Conservation (phyloP, 2,888 invertebrate genomes). For the Autographa pulchrina region DNA sequence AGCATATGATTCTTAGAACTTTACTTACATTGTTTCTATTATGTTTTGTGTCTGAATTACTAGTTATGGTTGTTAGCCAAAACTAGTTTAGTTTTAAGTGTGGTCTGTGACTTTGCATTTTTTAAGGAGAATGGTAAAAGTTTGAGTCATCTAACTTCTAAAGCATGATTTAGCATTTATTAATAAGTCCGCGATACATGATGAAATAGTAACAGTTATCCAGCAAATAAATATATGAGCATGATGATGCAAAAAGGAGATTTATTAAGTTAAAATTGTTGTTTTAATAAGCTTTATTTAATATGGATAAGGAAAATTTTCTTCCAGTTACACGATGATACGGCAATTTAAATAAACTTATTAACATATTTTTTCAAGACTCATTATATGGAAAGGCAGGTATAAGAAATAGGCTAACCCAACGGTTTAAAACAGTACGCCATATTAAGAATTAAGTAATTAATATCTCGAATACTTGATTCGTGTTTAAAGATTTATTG, state of each 20-base stretch:
- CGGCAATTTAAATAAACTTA: constrained; percentile 46
- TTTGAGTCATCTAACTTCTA: not conserved
- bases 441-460: not conserved
- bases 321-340: constrained; percentile 49
- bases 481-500: not conserved
- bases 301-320: constrained; percentile 32
- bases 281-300: constrained; percentile 3
- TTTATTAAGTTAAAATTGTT: not conserved
- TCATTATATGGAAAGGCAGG: not conserved
- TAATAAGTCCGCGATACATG: not conserved
- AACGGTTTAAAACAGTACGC: not conserved
- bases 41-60: no score
- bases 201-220: not conserved
- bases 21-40: no score
- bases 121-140: not conserved
- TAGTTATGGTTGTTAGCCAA: not conserved
- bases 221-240: constrained; percentile 10
- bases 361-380: constrained; percentile 22
- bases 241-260: constrained; percentile 23
- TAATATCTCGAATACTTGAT: not conserved
- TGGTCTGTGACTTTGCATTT: not conserved
- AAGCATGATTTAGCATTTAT: constrained; percentile 22
- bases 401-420: not conserved
- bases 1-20: not conserved
- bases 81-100: not conserved